Conservation (phyloP, 1,140 invertebrate genomes). For the Sitophilus oryzae region DNA sequence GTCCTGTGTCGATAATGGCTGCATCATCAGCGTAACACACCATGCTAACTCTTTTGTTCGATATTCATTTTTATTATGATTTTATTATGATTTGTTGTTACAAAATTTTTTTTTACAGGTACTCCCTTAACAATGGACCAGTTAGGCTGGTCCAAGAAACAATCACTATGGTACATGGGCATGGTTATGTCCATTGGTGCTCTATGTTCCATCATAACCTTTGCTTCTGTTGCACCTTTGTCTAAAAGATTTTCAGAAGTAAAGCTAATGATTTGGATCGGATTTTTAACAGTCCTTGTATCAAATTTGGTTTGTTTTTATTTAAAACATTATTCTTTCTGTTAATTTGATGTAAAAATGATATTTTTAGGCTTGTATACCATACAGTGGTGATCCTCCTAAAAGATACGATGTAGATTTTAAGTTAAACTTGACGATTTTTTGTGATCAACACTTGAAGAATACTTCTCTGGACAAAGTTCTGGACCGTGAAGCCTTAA, state of each 20-base stretch:
- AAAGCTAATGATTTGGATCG: slow-evolving; percentile 70
- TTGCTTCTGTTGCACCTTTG: slow-evolving; percentile 65
- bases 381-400: slow-evolving; percentile 66
- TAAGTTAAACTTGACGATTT: slow-evolving; percentile 35
- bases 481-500: slow-evolving; percentile 15
- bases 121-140: slow-evolving; percentile 84
- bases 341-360: neutral
- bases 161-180: slow-evolving; percentile 73
- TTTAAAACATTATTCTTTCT: neutral
- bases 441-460: slow-evolving; percentile 28
- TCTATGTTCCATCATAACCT: slow-evolving; percentile 66
- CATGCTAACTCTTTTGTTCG: no score
- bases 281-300: slow-evolving; percentile 71
- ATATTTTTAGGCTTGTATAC: slow-evolving; percentile 54
- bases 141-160: slow-evolving; percentile 75
- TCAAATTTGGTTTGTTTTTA: slow-evolving; percentile 50
- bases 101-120: slow-evolving; percentile 30
- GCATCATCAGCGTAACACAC: no score
- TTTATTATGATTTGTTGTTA: no score
- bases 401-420: slow-evolving; percentile 46
- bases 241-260: slow-evolving; percentile 67
- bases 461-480: slow-evolving; percentile 12
- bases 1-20: no score
- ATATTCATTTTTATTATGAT: no score
- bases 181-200: slow-evolving; percentile 73